phyloP scores from a whole-genome alignment of 1,140 invertebrate species.

The Atta colombica region DNA sequence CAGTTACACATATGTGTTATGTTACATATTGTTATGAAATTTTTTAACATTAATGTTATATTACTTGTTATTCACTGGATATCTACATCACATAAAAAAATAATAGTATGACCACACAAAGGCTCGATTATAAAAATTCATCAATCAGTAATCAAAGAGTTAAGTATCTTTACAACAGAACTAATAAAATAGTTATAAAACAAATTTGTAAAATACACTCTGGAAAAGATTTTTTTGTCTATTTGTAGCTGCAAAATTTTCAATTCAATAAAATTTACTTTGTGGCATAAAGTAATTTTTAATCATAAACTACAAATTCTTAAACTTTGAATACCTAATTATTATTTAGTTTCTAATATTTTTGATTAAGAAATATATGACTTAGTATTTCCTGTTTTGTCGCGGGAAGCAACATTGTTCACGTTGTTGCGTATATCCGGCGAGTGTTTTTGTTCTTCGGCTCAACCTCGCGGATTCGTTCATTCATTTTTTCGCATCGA shows the following conservation, averaged over 20 bases:
- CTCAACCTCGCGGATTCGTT: conserved; percentile 47
- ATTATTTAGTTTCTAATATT: background rate
- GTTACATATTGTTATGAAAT: no score
- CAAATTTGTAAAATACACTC: background rate
- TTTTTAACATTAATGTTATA: no score
- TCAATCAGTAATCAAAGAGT: no score
- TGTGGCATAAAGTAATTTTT: background rate
- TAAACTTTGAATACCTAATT: background rate
- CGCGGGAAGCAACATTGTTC: background rate
- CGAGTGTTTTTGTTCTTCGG: background rate
- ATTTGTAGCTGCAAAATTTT: background rate
- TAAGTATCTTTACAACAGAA: background rate
- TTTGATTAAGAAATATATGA: background rate
- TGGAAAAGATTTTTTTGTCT: background rate
- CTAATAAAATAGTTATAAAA: background rate
- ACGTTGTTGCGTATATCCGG: background rate
- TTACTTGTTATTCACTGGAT: no score
- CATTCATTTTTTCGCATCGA: conserved; percentile 46
- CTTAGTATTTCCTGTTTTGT: background rate
- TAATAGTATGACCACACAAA: no score
- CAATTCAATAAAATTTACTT: background rate
- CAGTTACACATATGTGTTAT: no score
- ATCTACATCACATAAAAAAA: no score
- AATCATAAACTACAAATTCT: background rate
- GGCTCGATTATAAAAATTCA: no score